Base-by-base conservation (phyloP, 53 echinoderm and acorn worm genomes). In the Astropecten irregularis region DNA sequence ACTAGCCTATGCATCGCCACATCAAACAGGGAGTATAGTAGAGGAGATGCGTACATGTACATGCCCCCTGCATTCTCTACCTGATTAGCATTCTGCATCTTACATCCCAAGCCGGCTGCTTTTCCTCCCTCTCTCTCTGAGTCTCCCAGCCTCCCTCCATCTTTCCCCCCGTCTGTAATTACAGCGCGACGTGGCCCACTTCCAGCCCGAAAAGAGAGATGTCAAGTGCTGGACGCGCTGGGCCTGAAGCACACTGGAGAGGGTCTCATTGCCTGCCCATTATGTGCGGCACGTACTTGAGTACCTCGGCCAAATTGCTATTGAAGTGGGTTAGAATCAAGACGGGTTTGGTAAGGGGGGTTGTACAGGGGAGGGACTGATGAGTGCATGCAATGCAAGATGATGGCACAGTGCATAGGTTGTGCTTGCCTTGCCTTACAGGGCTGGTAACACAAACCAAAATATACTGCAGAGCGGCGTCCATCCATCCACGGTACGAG, bases 221-320 rank as follows among this genome's bases (percentile, higher is more conserved):
- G 79, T 79, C 79, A 79, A 79, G 79, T 60, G 50, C 57, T 49
- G 56, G 62, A 48, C 79, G 60, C 60, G 46, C 79, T 62, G 62
- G 76, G 79, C 79, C 79, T 79, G 61, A 62, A 79, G 79, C 79
- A 62, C 47, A 46, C 27, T 61, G 61, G 61, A 79, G 79, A 29
- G 79, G 79, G 79, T 79, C 79, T 79, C 79, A 79, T 48, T 79
- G 62, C 79, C 44, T 31, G 62, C 29, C 79, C 79, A 79, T 79
- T 79, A 79, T 79, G 79, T 79, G 79, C 62, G 79, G 79, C 79
- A 79, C 79, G 79, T 79, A 79, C 79, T 79, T 79, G 79, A 79
- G 79, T 79, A 62, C 79, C 46, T n/a, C 4, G 79, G 61, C 79
- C 79, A 79, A 79, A 79, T 79, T 79, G 79, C 79, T 46, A 79